A percentile compares a stretch with the other conserved stretches of the same genome.
Evolutionary conservation across 2,797 vertebrate genomes (phyloP).

Genomic region (Micromesistius poutassou): DNA sequence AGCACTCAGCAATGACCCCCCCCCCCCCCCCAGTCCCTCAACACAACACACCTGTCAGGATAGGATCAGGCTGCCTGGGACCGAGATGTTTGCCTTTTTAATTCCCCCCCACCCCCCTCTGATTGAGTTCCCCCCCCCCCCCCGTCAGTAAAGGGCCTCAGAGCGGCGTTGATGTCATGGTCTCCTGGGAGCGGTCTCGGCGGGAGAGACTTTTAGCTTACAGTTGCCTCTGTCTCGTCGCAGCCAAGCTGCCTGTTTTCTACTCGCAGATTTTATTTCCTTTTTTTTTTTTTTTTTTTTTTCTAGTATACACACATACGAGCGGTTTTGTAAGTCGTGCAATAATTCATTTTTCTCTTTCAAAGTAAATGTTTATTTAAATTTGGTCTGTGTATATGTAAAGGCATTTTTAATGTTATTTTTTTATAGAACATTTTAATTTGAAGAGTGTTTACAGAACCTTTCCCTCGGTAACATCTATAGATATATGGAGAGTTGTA

Average conservation of each 20-base stretch:
- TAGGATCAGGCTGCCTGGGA: not conserved
- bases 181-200: not conserved
- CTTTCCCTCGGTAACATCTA: slow-evolving; percentile 82
- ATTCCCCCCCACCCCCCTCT: not conserved
- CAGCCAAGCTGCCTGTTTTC: slow-evolving; percentile 68
- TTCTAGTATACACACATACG: slow-evolving; percentile 37
- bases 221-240: slow-evolving; percentile 44
- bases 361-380: slow-evolving; percentile 33
- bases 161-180: not conserved
- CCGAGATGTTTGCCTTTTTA: not conserved
- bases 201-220: not conserved
- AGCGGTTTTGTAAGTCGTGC: slow-evolving; percentile 84
- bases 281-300: slow-evolving; percentile 3
- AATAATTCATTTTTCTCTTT: slow-evolving; percentile 81
- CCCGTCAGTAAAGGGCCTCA: not conserved
- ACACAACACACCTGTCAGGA: not conserved
- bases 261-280: slow-evolving; percentile 11
- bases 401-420: slow-evolving; percentile 81
- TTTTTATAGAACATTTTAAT: slow-evolving; percentile 82
- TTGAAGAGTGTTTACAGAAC: slow-evolving; percentile 80
- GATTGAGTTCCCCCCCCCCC: not conserved
- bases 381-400: slow-evolving; percentile 73
- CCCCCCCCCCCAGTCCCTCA: slow-evolving; percentile 3
- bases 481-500: slow-evolving; percentile 59
- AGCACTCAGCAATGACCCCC: slow-evolving; percentile 29